A percentile compares a stretch with the other conserved stretches of the same genome.
Evolutionary conservation across 1,140 invertebrate genomes (phyloP).

Genomic region (Drosophila lowei): DNA sequence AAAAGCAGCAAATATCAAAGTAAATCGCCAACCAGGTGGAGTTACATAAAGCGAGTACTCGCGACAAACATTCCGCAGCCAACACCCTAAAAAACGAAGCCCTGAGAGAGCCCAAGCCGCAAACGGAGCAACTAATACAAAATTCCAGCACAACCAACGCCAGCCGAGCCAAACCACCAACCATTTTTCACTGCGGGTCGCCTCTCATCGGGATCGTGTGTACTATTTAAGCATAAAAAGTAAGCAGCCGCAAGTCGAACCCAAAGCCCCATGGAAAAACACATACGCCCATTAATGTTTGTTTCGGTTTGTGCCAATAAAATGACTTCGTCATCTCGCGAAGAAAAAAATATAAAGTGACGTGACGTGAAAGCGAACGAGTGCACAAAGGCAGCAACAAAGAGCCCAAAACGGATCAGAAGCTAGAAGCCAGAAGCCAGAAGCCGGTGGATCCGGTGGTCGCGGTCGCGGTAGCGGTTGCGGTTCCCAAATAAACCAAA

Average conservation of each 20-base stretch:
- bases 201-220: conserved; percentile 13
- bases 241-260: conserved; percentile 29
- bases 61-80: conserved; percentile 64
- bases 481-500: conserved; percentile 1
- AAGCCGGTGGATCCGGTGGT: conserved; percentile 54
- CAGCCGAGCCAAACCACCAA: conserved; percentile 26
- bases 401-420: conserved; percentile 43
- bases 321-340: conserved; percentile 76
- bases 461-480: too few relatives aligned
- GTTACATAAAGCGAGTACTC: conserved; percentile 57
- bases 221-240: conserved; percentile 29
- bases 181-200: conserved; percentile 26
- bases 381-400: conserved; percentile 42
- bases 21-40: conserved; percentile 39
- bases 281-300: conserved; percentile 54
- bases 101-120: conserved; percentile 20
- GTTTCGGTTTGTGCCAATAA: conserved; percentile 56
- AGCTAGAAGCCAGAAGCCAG: conserved; percentile 31
- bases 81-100: conserved; percentile 58
- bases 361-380: conserved; percentile 75
- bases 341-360: conserved; percentile 62
- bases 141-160: conserved; percentile 5
- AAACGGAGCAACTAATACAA: conserved; percentile 3
- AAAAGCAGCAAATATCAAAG: conserved; percentile 49
- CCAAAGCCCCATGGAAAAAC: conserved; percentile 27